phyloP scores from a whole-genome alignment of 2,888 invertebrate genomes.

The Ceraclea dissimilis region DNA sequence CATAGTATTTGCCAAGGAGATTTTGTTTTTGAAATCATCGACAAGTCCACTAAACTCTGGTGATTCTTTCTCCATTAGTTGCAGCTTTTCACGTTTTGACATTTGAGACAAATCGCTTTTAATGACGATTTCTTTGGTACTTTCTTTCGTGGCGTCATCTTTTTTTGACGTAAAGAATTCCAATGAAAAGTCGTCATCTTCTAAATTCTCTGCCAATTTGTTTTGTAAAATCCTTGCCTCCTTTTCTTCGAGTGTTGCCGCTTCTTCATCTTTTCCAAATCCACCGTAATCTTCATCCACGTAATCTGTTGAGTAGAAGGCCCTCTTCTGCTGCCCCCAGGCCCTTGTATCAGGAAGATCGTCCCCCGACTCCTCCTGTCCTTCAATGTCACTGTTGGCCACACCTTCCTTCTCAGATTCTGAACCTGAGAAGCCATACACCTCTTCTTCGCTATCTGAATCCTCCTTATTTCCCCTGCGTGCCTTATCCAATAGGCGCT shows the following conservation, averaged over 20 bases:
- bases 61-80: slow-evolving; percentile 74
- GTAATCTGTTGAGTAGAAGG: slow-evolving; percentile 82
- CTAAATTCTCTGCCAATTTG: slow-evolving; percentile 66
- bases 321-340: slow-evolving; percentile 77
- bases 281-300: slow-evolving; percentile 81
- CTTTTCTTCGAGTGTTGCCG: slow-evolving; percentile 73
- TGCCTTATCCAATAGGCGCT: slow-evolving; percentile 52
- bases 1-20: slow-evolving; percentile 57
- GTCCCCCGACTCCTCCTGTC: slow-evolving; percentile 58
- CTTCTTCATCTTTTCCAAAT: slow-evolving; percentile 59
- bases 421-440: slow-evolving; percentile 50
- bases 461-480: slow-evolving; percentile 46
- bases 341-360: slow-evolving; percentile 73
- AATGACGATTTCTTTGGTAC: slow-evolving; percentile 51
- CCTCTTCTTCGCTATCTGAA: slow-evolving; percentile 55
- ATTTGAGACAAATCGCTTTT: slow-evolving; percentile 71
- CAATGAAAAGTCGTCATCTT: slow-evolving; percentile 67
- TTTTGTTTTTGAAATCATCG: slow-evolving; percentile 67
- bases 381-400: slow-evolving; percentile 72
- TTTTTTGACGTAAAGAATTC: slow-evolving; percentile 47
- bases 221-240: slow-evolving; percentile 77
- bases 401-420: slow-evolving; percentile 41
- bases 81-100: slow-evolving; percentile 66
- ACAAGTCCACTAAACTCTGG: slow-evolving; percentile 78
- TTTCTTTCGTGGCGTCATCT: slow-evolving; percentile 32